These are phyloP conservation scores for Montipora cactus DNA, from an alignment of 64 coral and sea anemone species.

Conservation along the genomic window DNA sequence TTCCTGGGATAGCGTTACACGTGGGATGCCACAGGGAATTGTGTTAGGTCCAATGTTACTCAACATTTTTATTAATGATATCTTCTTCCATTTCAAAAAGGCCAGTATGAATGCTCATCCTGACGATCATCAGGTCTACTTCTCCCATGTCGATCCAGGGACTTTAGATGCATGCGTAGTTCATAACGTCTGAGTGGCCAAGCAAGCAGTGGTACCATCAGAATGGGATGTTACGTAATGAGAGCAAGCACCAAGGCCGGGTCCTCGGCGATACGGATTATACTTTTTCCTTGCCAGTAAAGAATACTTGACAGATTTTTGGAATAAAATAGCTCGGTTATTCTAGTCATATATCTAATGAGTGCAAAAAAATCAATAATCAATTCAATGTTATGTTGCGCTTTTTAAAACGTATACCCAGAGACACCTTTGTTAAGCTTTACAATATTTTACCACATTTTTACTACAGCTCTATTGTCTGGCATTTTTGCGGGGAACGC, in stretches of 20 bases:
- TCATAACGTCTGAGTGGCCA: background rate
- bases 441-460: slow-evolving; percentile 47
- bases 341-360: slow-evolving; percentile 29
- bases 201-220: slow-evolving; percentile 29
- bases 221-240: slow-evolving; percentile 47
- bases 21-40: slow-evolving; percentile 22
- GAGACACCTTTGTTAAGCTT: slow-evolving; percentile 20
- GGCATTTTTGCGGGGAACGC: slow-evolving; percentile 25
- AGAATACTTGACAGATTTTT: slow-evolving; percentile 37
- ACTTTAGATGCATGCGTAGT: slow-evolving; percentile 14
- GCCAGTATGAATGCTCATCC: slow-evolving; percentile 2
- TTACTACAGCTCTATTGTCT: slow-evolving; percentile 42
- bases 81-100: slow-evolving; percentile 17
- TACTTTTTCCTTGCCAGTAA: slow-evolving; percentile 29
- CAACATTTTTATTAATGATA: slow-evolving; percentile 20
- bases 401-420: slow-evolving; percentile 28
- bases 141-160: slow-evolving; percentile 11
- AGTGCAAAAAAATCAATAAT: slow-evolving; percentile 46
- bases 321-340: slow-evolving; percentile 48
- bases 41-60: slow-evolving; percentile 21
- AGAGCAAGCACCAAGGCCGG: slow-evolving; percentile 24
- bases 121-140: slow-evolving; percentile 17
- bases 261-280: slow-evolving; percentile 31
- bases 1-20: background rate
- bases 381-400: slow-evolving; percentile 51